phyloP scores from a whole-genome alignment of 2,797 vertebrate genomes.

The Clarias pachynema region DNA sequence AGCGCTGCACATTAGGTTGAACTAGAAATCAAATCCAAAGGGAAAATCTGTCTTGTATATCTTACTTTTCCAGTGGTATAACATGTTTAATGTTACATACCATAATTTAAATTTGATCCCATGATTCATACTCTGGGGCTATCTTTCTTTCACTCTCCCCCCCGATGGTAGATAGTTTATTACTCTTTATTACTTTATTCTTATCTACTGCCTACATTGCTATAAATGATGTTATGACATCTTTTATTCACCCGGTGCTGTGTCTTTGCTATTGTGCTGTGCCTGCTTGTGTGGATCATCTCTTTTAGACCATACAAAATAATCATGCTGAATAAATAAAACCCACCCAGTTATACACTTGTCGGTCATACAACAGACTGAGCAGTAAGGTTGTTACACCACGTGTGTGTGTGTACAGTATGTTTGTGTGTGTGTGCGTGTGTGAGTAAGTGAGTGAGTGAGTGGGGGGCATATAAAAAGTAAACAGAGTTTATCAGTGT shows the following conservation, averaged over 20 bases:
- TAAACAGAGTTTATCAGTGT: slow-evolving; percentile 10
- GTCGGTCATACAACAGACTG: background rate
- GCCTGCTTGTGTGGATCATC: slow-evolving; percentile 4
- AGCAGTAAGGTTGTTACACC: background rate
- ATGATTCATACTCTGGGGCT: slow-evolving; percentile 57
- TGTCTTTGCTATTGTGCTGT: background rate
- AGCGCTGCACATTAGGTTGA: slow-evolving; percentile 16
- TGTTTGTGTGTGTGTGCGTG: background rate
- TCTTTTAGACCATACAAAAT: slow-evolving; percentile 20
- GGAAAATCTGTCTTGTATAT: background rate
- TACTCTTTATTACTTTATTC: slow-evolving; percentile 10
- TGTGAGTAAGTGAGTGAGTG: background rate
- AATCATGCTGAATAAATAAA: slow-evolving; percentile 15
- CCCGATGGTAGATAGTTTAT: background rate
- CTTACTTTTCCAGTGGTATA: background rate
- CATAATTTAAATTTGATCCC: background rate
- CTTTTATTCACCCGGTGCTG: background rate
- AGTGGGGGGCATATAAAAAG: background rate
- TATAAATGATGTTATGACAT: slow-evolving; percentile 18
- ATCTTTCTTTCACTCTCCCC: background rate
- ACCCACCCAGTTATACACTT: background rate
- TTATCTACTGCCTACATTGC: slow-evolving; percentile 11
- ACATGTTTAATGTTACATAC: background rate
- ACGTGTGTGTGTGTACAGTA: background rate
- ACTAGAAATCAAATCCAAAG: slow-evolving; percentile 1